Evolutionary conservation across 2,113 vertebrate species (phyloP), one percentile per base, ranked within the genome.

Genomic region (Otocyon megalotis): DNA sequence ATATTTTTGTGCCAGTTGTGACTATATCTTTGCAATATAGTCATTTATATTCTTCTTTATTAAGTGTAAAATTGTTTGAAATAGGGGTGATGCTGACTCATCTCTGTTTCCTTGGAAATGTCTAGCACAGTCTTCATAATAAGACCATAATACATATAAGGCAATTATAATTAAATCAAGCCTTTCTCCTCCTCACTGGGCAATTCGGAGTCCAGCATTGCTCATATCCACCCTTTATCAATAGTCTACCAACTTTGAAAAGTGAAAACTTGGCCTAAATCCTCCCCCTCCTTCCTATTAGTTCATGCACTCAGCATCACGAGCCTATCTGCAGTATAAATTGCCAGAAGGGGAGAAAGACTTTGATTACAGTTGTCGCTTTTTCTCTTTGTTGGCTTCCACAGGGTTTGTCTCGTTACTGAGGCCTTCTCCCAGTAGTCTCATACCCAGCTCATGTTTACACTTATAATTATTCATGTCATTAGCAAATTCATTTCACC

Each of bases 401-500:
- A 69, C 2, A 0, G 82, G 48, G 65, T 93, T 80, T 97, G 74
- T 88, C 93, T 97, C 56, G 77, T 94, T 94, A 86, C 16, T 69
- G 94, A 96, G 35, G 58, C 54, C 24, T 92, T 92, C 50, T 95
- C 87, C 80, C 93, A 90, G 80, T 30, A 92, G 93, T 94, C 95
- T 48, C 74, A 93, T 79, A 67, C 50, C 15, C 92, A 93, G 83
- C 65, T 95, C 81, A 82, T 88, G 90, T 97, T 97, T 97, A 91
- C 69, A 90, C 48, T 92, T 96, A 93, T 86, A 96, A 97, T 97
- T 97, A 97, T 97, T 96, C 84, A 96, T 94, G 88, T 95, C 97
- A 97, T 96, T 97, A 94, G 93, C 83, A 96, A 97, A 97, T 96
- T 62, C 94, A 90, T 74, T 96, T 95, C 87, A 85, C 93, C 24